Percentiles rank a stretch among this genome's conserved stretches.
phyloP scores from a whole-genome alignment of 2,113 vertebrate genomes.

The Meriones unguiculatus region DNA sequence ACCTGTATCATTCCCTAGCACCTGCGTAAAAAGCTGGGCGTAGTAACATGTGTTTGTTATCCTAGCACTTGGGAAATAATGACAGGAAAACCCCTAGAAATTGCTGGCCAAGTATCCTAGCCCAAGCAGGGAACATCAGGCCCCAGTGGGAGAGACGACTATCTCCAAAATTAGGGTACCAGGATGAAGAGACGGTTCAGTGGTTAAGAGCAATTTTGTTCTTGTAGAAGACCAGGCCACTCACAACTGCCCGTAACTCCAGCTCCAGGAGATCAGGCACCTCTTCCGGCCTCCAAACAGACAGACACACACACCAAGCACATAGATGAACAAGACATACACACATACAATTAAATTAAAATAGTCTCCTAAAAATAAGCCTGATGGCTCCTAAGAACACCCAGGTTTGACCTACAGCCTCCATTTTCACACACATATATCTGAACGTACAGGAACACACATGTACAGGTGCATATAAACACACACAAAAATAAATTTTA shows the following conservation, averaged over 20 bases:
- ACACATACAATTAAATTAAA: background rate
- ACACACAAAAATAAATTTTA: conserved; percentile 30
- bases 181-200: background rate
- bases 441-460: background rate
- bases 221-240: background rate
- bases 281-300: background rate
- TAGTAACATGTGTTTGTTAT: background rate
- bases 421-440: background rate
- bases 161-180: background rate
- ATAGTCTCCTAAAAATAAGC: background rate
- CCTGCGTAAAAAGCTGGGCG: background rate
- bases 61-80: background rate
- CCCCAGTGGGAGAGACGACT: background rate
- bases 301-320: background rate
- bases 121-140: background rate
- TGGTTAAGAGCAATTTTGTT: background rate
- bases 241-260: background rate
- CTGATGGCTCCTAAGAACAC: background rate
- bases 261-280: background rate
- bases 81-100: too few species aligned
- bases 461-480: background rate
- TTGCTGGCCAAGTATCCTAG: background rate
- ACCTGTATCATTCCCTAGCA: background rate
- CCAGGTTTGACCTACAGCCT: background rate
- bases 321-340: background rate